phyloP scores from a whole-genome alignment of 2,113 vertebrate species.

The Hemichromis elongatus region DNA sequence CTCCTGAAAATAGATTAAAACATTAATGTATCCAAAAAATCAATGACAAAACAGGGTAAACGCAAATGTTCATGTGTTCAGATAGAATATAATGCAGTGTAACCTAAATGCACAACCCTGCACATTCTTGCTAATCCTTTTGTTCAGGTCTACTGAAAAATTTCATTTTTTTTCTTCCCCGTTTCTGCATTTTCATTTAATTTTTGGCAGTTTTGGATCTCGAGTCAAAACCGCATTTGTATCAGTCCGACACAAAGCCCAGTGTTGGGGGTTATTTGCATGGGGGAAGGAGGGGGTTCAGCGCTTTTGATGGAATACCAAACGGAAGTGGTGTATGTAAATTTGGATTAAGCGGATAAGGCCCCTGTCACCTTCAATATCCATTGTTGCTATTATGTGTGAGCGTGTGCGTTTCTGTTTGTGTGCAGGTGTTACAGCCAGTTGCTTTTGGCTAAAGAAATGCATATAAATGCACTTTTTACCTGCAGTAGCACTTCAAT shows the following conservation, averaged over 20 bases:
- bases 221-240: not conserved
- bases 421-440: not conserved
- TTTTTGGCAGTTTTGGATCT: not conserved
- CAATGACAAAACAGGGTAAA: no score
- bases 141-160: not conserved
- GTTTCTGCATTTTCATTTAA: not conserved
- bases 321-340: conserved; percentile 71
- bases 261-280: conserved; percentile 50
- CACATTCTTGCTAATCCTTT: not conserved
- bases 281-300: conserved; percentile 23
- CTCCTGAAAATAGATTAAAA: not conserved
- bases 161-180: not conserved
- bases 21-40: not conserved
- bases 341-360: conserved; percentile 73
- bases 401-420: not conserved
- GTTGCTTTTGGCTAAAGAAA: conserved; percentile 47
- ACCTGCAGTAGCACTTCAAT: conserved; percentile 59
- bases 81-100: no score
- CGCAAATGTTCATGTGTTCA: no score
- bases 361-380: conserved; percentile 60
- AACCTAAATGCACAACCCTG: no score
- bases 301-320: conserved; percentile 65
- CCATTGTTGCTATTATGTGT: conserved; percentile 62
- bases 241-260: conserved; percentile 19
- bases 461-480: conserved; percentile 68